These are phyloP conservation scores for pig (Sus scrofa) DNA, from an alignment of 2,113 vertebrate species.

Conservation along the genomic window DNA sequence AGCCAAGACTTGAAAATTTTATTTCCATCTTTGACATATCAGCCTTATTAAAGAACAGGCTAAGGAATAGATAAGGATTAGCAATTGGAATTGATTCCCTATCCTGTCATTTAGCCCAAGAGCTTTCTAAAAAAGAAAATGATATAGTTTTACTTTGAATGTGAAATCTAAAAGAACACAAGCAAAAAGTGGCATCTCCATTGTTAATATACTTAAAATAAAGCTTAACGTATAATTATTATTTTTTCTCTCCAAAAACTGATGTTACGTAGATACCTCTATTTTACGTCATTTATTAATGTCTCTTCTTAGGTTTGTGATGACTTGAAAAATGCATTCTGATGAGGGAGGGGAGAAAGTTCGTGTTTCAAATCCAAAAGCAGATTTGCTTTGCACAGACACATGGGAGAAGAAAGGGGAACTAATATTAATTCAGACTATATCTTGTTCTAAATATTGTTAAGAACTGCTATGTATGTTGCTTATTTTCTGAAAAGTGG, in stretches of 20 bases:
- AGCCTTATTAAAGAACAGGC: neutral
- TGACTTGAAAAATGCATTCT: slow-evolving; percentile 29
- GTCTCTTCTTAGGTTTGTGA: slow-evolving; percentile 44
- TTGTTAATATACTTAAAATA: neutral
- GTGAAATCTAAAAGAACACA: neutral
- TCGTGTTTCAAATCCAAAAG: slow-evolving; percentile 60
- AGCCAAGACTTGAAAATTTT: neutral
- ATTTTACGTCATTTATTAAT: neutral
- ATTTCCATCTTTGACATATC: slow-evolving; percentile 33
- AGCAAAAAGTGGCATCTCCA: neutral
- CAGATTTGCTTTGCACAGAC: slow-evolving; percentile 11
- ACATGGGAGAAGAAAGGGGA: slow-evolving; percentile 45
- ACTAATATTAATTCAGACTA: slow-evolving; percentile 49
- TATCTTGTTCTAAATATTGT: neutral
- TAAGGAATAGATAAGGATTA: neutral
- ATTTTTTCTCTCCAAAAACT: neutral
- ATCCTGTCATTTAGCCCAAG: neutral
- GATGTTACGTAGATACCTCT: neutral
- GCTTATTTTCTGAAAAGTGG: neutral
- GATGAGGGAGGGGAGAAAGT: slow-evolving; percentile 12
- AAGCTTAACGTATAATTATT: neutral
- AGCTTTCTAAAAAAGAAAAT: neutral
- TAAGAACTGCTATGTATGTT: neutral
- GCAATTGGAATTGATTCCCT: neutral
- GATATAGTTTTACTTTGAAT: neutral